Evolutionary conservation across 2,888 invertebrate genomes (phyloP), one percentile per base, ranked within the genome.

Genomic region (Apoderus coryli): DNA sequence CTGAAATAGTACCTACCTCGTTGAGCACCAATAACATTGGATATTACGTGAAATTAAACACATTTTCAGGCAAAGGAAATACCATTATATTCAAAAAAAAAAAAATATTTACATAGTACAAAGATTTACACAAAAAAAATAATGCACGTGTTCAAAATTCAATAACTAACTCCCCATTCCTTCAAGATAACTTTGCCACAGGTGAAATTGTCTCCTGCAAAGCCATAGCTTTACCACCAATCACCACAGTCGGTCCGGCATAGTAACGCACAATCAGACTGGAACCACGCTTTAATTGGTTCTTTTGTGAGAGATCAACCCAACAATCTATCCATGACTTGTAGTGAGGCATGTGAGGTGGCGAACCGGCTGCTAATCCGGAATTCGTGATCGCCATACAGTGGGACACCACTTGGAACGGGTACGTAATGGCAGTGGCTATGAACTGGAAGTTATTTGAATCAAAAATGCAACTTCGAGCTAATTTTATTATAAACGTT

Each of bases 381-480:
- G 76, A 77, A 36, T 84, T 76, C 36, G 76, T 77, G 6, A 92
- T 80, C 35, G 79, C 72, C 84, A 92, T 89, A 48, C 90, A 84
- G 34, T 85, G 84, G 7, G 86, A 79, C 2, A 92, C 88, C 35
- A 95, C 81, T 53, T 79, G 75, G 53, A 92, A 74, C 11, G 93
- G 93, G 59, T 96, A 95, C n/a, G 88, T 79, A 38, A 88, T 50
- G 32, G 85, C 78, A 38, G 80, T 73, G 34, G 84, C 80, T 29
- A 88, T 60, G 55, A 89, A 81, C 69, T 68, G 59, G 50, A 43
- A 47, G 34, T 19, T 36, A 26, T 19, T n/a, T 19, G 19, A 19
- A 19, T 7, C n/a, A 19, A 19, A 19, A 7, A 7, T 19, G n/a
- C 19, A 19, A 19, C 6, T n/a, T 19, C 6, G n/a, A 19, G n/a